Evolutionary conservation across 2,113 vertebrate species (phyloP).

Genomic region (Rutilus rutilus): DNA sequence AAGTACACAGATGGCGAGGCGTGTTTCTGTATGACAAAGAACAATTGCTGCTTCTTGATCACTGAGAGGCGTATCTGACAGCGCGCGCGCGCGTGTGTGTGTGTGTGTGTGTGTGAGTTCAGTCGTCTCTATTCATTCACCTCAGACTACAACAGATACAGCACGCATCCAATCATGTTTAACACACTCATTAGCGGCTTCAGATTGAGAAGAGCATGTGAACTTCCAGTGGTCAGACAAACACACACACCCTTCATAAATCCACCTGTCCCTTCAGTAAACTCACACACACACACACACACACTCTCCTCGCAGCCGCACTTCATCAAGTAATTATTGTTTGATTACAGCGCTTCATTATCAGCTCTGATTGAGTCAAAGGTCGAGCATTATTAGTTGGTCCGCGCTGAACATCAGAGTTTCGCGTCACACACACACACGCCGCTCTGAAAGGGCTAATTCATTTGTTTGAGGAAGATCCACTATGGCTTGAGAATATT

Average conservation of each 20-base stretch:
- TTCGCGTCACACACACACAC: too few species aligned
- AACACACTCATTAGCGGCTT: background rate
- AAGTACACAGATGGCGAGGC: constrained; percentile 73
- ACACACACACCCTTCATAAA: constrained; percentile 60
- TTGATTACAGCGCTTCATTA: constrained; percentile 85
- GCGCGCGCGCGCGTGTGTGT: constrained; percentile 17
- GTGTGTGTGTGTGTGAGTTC: constrained; percentile 59
- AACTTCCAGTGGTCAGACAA: background rate
- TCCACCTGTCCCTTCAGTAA: constrained; percentile 80
- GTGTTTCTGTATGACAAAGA: constrained; percentile 72
- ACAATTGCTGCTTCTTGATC: constrained; percentile 77
- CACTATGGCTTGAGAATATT: constrained; percentile 40
- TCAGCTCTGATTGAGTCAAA: constrained; percentile 84
- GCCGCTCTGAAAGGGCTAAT: constrained; percentile 79
- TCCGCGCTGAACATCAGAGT: constrained; percentile 54
- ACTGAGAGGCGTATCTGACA: constrained; percentile 74
- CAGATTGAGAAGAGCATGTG: background rate
- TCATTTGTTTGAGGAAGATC: constrained; percentile 80
- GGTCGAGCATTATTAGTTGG: constrained; percentile 79
- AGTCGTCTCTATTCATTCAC: constrained; percentile 68
- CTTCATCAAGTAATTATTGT: constrained; percentile 87
- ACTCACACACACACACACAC: constrained; percentile 74
- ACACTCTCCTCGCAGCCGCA: constrained; percentile 48
- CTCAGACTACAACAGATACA: background rate
- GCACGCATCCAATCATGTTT: background rate